Evolutionary conservation across 2,797 vertebrate genomes (phyloP).

Genomic region (Eupleurogrammus muticus): DNA sequence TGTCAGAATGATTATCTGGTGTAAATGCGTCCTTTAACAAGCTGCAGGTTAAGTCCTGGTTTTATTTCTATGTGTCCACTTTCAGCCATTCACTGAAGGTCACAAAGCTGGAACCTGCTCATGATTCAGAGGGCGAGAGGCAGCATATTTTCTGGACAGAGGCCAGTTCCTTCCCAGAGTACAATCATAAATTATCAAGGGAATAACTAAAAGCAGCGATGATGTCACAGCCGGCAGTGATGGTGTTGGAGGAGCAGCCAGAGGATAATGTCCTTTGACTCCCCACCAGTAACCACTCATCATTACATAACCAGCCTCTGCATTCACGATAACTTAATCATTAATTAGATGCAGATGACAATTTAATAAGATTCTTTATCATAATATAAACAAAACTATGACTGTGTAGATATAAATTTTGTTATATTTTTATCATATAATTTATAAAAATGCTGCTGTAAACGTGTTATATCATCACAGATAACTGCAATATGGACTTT

Average conservation of each 20-base stretch:
- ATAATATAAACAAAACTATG: too few relatives aligned
- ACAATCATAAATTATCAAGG: background rate
- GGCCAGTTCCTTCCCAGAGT: background rate
- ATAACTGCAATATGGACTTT: too few relatives aligned
- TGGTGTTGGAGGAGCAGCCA: background rate
- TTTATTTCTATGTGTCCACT: constrained; percentile 7
- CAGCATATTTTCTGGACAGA: background rate
- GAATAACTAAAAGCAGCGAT: constrained; percentile 1
- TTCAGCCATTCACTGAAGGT: constrained; percentile 22
- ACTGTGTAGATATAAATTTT: too few relatives aligned
- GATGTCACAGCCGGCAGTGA: constrained; percentile 13
- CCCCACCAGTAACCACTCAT: too few relatives aligned
- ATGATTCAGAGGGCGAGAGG: background rate
- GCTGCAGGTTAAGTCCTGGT: constrained; percentile 18
- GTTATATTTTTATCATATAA: too few relatives aligned
- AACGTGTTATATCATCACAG: background rate
- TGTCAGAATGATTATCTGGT: background rate
- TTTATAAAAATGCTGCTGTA: background rate
- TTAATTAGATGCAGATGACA: too few relatives aligned
- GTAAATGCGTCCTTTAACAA: background rate
- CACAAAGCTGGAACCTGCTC: background rate
- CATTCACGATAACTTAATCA: too few relatives aligned
- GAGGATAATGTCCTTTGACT: background rate
- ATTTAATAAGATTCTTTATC: too few relatives aligned
- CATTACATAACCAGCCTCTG: background rate